Evolutionary conservation across 2,888 invertebrate genomes (phyloP).

Genomic region (Hyalella azteca): DNA sequence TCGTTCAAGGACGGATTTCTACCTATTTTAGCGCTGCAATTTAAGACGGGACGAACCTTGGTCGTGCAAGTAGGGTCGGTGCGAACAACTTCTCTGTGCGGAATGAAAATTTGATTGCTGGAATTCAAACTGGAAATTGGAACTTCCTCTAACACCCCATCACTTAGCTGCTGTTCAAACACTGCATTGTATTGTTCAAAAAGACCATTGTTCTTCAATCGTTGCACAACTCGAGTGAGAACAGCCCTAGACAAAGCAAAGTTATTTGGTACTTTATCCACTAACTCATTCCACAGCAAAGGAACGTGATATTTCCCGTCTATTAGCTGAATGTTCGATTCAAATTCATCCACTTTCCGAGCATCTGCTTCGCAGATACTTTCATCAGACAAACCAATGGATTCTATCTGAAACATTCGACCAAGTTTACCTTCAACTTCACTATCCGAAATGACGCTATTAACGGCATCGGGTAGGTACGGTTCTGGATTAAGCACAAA

Average conservation of each 20-base stretch:
- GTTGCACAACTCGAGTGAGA: neutral
- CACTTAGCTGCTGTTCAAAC: too few relatives aligned
- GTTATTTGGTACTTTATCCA: neutral
- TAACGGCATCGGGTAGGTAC: too few relatives aligned
- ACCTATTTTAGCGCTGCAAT: neutral
- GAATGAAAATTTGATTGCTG: neutral
- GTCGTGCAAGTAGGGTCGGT: neutral
- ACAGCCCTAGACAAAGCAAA: neutral
- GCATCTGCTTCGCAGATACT: neutral
- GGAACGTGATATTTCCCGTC: neutral
- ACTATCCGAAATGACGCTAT: neutral
- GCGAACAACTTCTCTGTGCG: neutral
- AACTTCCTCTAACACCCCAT: too few relatives aligned
- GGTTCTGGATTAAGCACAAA: neutral
- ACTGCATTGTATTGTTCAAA: too few relatives aligned
- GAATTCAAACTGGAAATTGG: too few relatives aligned
- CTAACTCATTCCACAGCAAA: neutral
- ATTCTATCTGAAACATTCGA: neutral
- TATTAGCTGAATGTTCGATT: neutral
- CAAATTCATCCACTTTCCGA: neutral
- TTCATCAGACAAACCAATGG: neutral
- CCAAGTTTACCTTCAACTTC: neutral
- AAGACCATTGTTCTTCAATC: neutral
- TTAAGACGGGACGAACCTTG: slow-evolving; percentile 17
- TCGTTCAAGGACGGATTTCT: neutral